Evolutionary conservation across 2,113 vertebrate species (phyloP), one percentile per base, ranked within the genome.

Genomic region (Colinus virginianus): DNA sequence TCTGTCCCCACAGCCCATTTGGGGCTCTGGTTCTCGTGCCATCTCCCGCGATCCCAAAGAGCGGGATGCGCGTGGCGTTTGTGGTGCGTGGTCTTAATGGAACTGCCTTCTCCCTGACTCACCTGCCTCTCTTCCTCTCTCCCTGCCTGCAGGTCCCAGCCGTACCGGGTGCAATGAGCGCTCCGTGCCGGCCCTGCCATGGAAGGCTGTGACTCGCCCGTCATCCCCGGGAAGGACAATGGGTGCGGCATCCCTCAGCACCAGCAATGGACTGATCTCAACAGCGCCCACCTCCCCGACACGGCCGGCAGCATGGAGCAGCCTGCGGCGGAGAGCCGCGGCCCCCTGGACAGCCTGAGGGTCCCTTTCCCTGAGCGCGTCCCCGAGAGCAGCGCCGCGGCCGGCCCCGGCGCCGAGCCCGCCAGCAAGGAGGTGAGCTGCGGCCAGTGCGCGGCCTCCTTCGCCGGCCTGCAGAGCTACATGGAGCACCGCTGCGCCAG

Each of bases 121-220:
- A 87, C 66, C 36, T 16, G 49, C 56, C 69, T 87, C 59, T 96
- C 72, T 77, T 77, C 94, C 95, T 94, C 79, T 94, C 49, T 94
- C 75, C n/a, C 42, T 2, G 3, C 63, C 59, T 95, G 94, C 92
- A 98, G 98, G 98, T 98, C 97, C 97, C 88, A 97, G 94, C 98
- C 97, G 98, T 99, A 98, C 97, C 98, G 98, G 99, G 99, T 99
- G 99, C 99, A 97, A 99, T 99, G 99, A 99, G 98, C 97, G 98
- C 99, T 99, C 98, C 98, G 98, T 98, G 98, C 99, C 98, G 98
- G 98, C 98, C 98, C 98, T 98, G 98, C 98, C 98, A 99, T 99
- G 99, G 99, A 99, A 98, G 99, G 99, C 99, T 99, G 99, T 99
- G 99, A 99, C 98, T 99, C 98, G 98, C 98, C 99, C 92, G 98